These are phyloP conservation scores for Emydoidea blandingii DNA, from an alignment of 2,797 vertebrate species.

Conservation along the genomic window DNA sequence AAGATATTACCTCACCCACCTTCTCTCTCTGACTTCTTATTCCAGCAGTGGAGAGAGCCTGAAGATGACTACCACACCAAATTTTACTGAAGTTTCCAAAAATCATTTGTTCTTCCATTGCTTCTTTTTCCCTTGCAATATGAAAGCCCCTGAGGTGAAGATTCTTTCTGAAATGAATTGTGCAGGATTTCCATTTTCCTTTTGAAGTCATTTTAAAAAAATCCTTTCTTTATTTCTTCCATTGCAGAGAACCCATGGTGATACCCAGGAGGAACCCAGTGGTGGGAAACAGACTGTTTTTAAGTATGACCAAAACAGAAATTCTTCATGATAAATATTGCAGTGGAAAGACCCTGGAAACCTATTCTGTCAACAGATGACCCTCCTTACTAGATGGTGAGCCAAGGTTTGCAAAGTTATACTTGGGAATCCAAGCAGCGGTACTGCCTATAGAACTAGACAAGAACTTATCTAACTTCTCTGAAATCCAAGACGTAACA, in stretches of 20 bases:
- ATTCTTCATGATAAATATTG: conserved; percentile 32
- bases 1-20: neutral
- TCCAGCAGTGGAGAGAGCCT: conserved; percentile 29
- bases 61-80: neutral
- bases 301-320: conserved; percentile 17
- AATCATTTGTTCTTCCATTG: conserved; percentile 33
- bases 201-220: conserved; percentile 26
- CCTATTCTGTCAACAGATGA: conserved; percentile 31
- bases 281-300: neutral
- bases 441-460: conserved; percentile 14
- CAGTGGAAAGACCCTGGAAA: neutral
- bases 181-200: conserved; percentile 21
- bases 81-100: conserved; percentile 21
- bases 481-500: neutral
- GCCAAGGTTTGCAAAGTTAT: conserved; percentile 25
- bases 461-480: conserved; percentile 13
- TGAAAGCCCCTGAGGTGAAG: neutral
- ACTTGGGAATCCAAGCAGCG: neutral
- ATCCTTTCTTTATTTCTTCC: neutral
- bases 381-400: conserved; percentile 1
- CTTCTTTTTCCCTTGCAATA: neutral
- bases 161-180: neutral
- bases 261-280: neutral
- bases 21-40: neutral
- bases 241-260: conserved; percentile 2